Conservation (phyloP, 1,140 invertebrate species). For the Aphis craccivora region DNA sequence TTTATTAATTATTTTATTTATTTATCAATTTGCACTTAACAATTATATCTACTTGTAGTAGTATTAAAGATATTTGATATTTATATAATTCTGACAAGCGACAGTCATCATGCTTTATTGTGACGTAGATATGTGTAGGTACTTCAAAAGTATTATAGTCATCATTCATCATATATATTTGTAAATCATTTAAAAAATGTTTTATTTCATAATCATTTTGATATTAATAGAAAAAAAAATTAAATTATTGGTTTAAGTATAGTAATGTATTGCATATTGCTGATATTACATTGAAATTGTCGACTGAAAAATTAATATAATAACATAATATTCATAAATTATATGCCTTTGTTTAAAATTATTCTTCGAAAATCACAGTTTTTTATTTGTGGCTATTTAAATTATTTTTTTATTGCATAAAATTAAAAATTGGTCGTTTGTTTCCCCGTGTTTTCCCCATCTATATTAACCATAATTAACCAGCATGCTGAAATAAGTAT, state of each 20-base stretch:
- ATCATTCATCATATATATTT: neutral
- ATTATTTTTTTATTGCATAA: neutral
- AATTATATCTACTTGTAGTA: neutral
- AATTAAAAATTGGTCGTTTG: neutral
- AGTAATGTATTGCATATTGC: neutral
- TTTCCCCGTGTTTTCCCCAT: neutral
- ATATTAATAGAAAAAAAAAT: neutral
- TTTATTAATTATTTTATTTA: constrained; percentile 1
- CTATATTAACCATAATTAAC: too few species aligned
- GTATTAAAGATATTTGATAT: neutral
- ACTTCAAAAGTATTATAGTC: neutral
- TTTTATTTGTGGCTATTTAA: neutral
- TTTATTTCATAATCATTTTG: neutral
- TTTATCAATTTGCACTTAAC: neutral
- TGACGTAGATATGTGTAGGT: neutral
- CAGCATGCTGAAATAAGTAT: too few species aligned
- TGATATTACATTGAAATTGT: neutral
- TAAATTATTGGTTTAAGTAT: neutral
- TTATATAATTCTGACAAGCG: neutral
- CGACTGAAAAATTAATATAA: neutral
- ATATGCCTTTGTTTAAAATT: neutral
- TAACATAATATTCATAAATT: neutral
- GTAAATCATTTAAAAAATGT: neutral
- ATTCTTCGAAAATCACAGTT: neutral
- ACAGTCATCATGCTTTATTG: neutral